Percentiles rank a stretch among this genome's conserved stretches.
Conservation (phyloP, 2,113 vertebrate genomes). For the Circaetus cinerascens region DNA sequence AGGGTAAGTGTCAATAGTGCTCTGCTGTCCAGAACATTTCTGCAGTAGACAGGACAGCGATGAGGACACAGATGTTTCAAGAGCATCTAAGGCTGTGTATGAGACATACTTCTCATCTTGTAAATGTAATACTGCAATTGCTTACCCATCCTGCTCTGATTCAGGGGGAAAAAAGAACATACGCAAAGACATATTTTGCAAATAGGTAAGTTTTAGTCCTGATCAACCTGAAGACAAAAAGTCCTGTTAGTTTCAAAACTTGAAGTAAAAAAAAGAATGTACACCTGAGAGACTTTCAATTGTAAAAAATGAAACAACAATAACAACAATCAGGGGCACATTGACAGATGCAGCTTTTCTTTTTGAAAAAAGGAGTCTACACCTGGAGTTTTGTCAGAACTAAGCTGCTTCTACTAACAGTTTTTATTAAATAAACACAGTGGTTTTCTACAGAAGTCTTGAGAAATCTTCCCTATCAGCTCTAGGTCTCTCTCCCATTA, state of each 20-base stretch:
- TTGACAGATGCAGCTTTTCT: neutral
- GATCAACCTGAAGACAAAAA: neutral
- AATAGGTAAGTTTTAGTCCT: neutral
- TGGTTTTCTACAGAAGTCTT: neutral
- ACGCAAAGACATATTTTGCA: neutral
- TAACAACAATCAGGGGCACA: neutral
- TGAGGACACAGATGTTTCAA: neutral
- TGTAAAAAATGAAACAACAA: neutral
- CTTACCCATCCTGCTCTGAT: neutral
- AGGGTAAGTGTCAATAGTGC: neutral
- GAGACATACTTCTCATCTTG: neutral
- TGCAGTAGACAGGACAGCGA: neutral
- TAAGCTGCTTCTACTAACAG: neutral
- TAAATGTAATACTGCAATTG: neutral
- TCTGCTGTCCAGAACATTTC: neutral
- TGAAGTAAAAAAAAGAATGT: neutral
- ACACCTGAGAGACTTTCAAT: neutral
- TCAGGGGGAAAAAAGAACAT: rapidly evolving
- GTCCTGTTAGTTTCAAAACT: neutral
- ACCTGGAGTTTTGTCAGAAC: neutral
- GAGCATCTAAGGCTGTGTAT: neutral
- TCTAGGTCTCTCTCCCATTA: neutral
- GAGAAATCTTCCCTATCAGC: neutral
- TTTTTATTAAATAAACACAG: neutral
- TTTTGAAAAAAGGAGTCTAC: neutral